Evolutionary conservation across 2,888 invertebrate genomes (phyloP).

Genomic region (Nomada lathburiana): DNA sequence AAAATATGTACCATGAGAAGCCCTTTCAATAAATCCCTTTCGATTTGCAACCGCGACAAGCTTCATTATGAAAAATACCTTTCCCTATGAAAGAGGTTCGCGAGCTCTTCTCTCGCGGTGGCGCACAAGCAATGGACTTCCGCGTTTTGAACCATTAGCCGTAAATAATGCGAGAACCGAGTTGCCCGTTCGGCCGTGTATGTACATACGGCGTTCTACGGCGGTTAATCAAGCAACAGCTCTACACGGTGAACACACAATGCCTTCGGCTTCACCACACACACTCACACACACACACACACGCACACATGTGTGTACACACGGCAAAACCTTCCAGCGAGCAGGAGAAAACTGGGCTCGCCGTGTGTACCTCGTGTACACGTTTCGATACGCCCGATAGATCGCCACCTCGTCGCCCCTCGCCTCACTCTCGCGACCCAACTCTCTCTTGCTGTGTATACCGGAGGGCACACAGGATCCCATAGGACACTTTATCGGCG

Average conservation of each 20-base stretch:
- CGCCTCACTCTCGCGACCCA: neutral
- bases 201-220: conserved; percentile 68
- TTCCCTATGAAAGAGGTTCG: conserved; percentile 6
- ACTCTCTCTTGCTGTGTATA: conserved; percentile 11
- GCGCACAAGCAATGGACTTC: conserved; percentile 71
- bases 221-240: conserved; percentile 79
- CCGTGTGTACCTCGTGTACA: conserved; percentile 55
- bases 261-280: conserved; percentile 51
- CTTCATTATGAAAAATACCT: conserved; percentile 36
- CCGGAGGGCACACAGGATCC: conserved; percentile 39
- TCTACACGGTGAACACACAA: conserved; percentile 68
- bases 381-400: conserved; percentile 61
- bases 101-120: conserved; percentile 38
- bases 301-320: conserved; percentile 5
- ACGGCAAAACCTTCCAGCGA: conserved; percentile 53
- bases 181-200: conserved; percentile 70
- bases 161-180: conserved; percentile 79
- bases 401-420: conserved; percentile 32
- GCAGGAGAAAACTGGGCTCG: conserved; percentile 53
- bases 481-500: conserved; percentile 37
- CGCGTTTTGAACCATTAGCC: conserved; percentile 80
- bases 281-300: neutral
- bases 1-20: too few relatives aligned
- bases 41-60: too few relatives aligned
- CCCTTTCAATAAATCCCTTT: too few relatives aligned